Base-by-base conservation (phyloP, 2,113 vertebrate genomes). In the Drymodes brunneopygia region DNA sequence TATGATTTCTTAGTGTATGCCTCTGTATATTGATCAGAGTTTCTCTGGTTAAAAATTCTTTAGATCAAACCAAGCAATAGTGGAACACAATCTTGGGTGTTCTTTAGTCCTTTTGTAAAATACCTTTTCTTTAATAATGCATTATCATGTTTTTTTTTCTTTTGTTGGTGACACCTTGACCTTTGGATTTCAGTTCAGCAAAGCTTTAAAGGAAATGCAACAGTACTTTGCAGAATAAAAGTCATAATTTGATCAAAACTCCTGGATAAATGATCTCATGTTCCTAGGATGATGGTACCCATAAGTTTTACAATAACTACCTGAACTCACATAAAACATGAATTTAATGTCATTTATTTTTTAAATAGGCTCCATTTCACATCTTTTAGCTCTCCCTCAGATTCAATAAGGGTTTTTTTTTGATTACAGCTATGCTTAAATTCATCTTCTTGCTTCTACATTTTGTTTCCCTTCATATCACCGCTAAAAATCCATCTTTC, bases 401-500 rank as follows among this genome's bases (percentile, higher is more conserved):
- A 73, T 86, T 77, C 54, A 85, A 40, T 66, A 35, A 33, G 6
- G 4, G 0, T 0, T 8, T 75, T 89, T 78, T 83, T 57, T 70
- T 74, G 0, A 84, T 84, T 72, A 72, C 19, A 62, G 25, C 71
- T 80, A n/a, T 65, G 44, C 44, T 88, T 88, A 90, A 84, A 90
- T 92, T 88, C 12, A 78, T 90, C 75, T 90, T 90, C 31, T 83
- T 88, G 33, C 79, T 81, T 56, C 82, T 73, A 57, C 44, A 95
- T 77, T 86, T 95, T 88, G 54, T 88, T 86, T 91, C 56, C 79
- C 7, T 92, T 93, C 83, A 64, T 71, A 88, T 65, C 64, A 40
- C 44, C 61, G 53, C 72, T 69, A 92, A 88, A 96, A 95, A 93
- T 81, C 36, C 80, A 78, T 74, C 90, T 86, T 90, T 72, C 51